Base-by-base conservation (phyloP, 2,888 invertebrate species). In the Cremastinae sp. region DNA sequence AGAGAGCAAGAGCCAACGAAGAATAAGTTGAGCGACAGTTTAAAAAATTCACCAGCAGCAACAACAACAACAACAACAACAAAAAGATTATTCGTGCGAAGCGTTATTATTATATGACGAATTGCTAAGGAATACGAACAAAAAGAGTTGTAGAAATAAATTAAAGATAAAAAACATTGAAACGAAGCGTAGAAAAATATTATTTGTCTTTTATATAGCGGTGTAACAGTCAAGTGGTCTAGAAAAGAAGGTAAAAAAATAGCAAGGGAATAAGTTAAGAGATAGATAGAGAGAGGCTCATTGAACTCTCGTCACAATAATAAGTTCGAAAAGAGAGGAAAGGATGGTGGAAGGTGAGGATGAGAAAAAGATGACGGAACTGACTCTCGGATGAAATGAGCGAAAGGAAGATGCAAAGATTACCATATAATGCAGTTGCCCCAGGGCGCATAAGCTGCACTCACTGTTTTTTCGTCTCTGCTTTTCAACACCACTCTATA, bases 361-460 rank as follows among this genome's bases (percentile, higher is more conserved):
- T 53, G 68, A 59, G 68, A 62, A 64, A 70, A 56, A 78, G 61
- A 74, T 61, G 66, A 74, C 79, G 61, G 56, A 72, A 78, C 36
- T 38, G 68, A 47, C 49, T 51, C 56, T 34, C 20, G 54, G 53
- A 72, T 58, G 58, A 73, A 59, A 80, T 65, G 78, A 77, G 80
- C 79, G 75, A 79, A 82, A 84, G 78, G 80, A 82, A 86, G 87
- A 87, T 84, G 83, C 84, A 82, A 79, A 87, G 87, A 89, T 89
- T 89, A 89, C 88, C 88, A 89, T 89, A 89, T 89, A 89, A 89
- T 89, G 86, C n/a, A n/a, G 89, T 88, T 85, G 88, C 89, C 87
- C 78, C 85, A 87, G 88, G 89, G 88, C 85, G 84, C 87, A 85
- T 87, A 87, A 88, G 88, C 87, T 87, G 84, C 85, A 84, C 84